A percentile compares a stretch with the other conserved stretches of the same genome.
Evolutionary conservation across 2,888 invertebrate genomes (phyloP).

Genomic region (Apamea monoglypha): DNA sequence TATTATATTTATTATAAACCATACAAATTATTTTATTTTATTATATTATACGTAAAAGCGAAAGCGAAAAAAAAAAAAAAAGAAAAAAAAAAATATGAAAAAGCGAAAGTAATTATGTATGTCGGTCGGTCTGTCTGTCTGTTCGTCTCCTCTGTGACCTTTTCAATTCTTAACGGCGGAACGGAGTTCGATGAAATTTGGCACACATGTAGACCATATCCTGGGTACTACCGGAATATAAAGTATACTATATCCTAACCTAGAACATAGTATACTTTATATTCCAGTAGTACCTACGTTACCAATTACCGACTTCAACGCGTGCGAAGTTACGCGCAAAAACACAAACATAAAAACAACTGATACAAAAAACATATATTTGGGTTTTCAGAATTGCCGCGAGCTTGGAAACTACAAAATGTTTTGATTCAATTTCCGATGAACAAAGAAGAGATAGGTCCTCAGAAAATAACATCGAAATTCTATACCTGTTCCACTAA

Average conservation of each 20-base stretch:
- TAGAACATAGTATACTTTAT: neutral
- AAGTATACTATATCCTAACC: too few relatives aligned
- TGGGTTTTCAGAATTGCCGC: neutral
- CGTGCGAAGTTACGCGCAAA: neutral
- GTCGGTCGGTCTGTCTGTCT: neutral
- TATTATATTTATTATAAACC: neutral
- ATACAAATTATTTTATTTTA: too few relatives aligned
- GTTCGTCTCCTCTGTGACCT: neutral
- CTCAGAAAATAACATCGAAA: constrained; percentile 34
- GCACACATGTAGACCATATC: neutral
- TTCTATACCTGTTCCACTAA: constrained; percentile 39
- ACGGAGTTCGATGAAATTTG: neutral
- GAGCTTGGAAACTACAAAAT: neutral
- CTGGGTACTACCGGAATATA: neutral
- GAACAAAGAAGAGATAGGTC: constrained; percentile 2
- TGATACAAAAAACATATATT: neutral
- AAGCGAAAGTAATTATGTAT: neutral
- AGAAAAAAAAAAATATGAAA: too few relatives aligned
- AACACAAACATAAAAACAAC: neutral
- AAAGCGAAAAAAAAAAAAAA: too few relatives aligned
- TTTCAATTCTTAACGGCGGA: neutral
- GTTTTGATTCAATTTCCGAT: constrained; percentile 34
- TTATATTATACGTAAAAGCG: too few relatives aligned
- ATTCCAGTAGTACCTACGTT: neutral
- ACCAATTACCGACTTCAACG: too few relatives aligned